Evolutionary conservation across 2,888 invertebrate species (phyloP).

Genomic region (Lordiphosa fenestrarum): DNA sequence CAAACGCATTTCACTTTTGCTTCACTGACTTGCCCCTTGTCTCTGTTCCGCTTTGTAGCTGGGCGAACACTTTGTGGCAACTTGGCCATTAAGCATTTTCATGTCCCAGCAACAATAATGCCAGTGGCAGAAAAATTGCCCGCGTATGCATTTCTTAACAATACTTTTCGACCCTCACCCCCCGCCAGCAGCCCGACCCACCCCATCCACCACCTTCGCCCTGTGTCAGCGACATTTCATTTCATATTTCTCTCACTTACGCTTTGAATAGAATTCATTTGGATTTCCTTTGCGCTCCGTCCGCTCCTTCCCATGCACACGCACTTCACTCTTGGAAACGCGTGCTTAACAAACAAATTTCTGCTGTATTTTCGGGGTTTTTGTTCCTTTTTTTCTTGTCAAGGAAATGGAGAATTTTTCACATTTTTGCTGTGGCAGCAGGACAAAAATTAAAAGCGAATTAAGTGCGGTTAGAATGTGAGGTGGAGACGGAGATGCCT

Average conservation of each 20-base stretch:
- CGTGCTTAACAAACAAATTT: conserved; percentile 61
- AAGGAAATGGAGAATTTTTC: conserved; percentile 37
- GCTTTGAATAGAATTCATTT: conserved; percentile 64
- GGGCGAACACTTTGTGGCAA: conserved; percentile 65
- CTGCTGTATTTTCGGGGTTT: conserved; percentile 35
- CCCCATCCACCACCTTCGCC: conserved; percentile 10
- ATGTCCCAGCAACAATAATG: conserved; percentile 16
- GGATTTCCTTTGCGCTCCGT: conserved; percentile 22
- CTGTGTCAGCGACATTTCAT: conserved; percentile 32
- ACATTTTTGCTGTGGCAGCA: conserved; percentile 53
- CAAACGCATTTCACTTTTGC: conserved; percentile 70
- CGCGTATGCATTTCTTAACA: conserved; percentile 70
- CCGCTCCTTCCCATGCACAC: conserved; percentile 29
- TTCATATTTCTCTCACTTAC: conserved; percentile 58
- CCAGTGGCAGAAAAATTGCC: conserved; percentile 44
- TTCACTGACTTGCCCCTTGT: conserved; percentile 48
- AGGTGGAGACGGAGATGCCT: not conserved
- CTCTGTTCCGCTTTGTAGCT: conserved; percentile 2
- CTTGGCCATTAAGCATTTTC: conserved; percentile 68
- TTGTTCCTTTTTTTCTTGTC: conserved; percentile 21
- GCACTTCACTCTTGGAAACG: conserved; percentile 43
- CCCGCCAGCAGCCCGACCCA: conserved; percentile 11
- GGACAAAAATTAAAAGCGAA: conserved; percentile 60
- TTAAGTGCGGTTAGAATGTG: conserved; percentile 41
- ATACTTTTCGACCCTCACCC: conserved; percentile 35